Conservation (phyloP, 2,888 invertebrate genomes). For the Choreutis nemorana region DNA sequence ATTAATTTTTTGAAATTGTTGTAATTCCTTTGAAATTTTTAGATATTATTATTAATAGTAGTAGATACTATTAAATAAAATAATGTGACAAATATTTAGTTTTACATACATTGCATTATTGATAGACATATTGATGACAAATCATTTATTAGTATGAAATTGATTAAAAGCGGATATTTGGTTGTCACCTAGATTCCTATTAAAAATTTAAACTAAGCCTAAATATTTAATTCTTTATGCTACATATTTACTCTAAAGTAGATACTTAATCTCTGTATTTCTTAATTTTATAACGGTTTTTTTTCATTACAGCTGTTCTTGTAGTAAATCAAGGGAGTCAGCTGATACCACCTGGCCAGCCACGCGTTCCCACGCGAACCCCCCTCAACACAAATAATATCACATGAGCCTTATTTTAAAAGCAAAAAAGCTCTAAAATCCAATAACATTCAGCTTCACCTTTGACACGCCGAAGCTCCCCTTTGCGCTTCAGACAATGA, state of each 20-base stretch:
- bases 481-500: conserved; percentile 21
- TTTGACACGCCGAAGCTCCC: conserved; percentile 20
- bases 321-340: conserved; percentile 21
- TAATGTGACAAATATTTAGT: neutral
- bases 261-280: neutral
- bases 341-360: conserved; percentile 49
- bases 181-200: too few species aligned
- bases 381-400: conserved; percentile 15
- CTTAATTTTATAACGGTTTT: conserved; percentile 5
- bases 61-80: too few species aligned
- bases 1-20: neutral
- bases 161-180: too few species aligned
- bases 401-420: too few species aligned
- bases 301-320: conserved; percentile 6
- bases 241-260: conserved; percentile 2
- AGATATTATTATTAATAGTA: too few species aligned
- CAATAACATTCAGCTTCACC: too few species aligned
- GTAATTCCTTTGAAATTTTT: neutral
- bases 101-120: neutral
- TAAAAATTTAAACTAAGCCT: too few species aligned
- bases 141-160: too few species aligned
- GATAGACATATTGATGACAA: neutral
- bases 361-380: conserved; percentile 57
- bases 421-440: too few species aligned
- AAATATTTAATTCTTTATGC: too few species aligned